Evolutionary conservation across 2,797 vertebrate species (phyloP), one percentile per base, ranked within the genome.

Genomic region (Channa striata): DNA sequence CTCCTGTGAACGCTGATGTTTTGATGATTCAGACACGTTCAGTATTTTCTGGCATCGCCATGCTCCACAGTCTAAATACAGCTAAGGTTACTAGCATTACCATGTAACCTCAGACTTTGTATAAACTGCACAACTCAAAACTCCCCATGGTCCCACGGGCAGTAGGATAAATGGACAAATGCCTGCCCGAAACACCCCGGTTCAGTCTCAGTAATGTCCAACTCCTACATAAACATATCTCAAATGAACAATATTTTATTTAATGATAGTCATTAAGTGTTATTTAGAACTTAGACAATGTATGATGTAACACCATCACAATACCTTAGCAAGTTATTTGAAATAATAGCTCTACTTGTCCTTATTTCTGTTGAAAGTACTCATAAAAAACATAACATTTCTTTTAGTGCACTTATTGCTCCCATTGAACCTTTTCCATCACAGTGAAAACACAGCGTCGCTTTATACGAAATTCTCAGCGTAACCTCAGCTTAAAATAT

Each of bases 221-320:
- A 25, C 8, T 51, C 44, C 37, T 56, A 62, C 37, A 25, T 77
- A 65, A 77, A 80, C 21, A 19, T 39, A 47, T 53, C 59, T 43
- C 6, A 43, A 36, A 63, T 68, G 1, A 50, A 59, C 40, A 68
- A 47, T 39, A 54, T 70, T 67, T 71, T 20, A 54, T 68, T 72
- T 79, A 82, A 84, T 82, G 56, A 61, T 51, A 72, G 54, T 14
- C 37, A 86, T 83, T 80, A 74, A 48, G 48, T 63, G 50, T 53
- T 49, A 84, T 87, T 84, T 68, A 52, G 19, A 64, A 23, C 59
- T 47, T 69, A 23, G 46, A 21, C 17, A 19, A 49, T 44, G 59
- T 42, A 33, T 82, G 73, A 82, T 79, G 65, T 48, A 82, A 87
- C 52, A 51, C 43, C 30, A n/a, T 36, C 54, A 52, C 66, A 81